Evolutionary conservation across 2,888 invertebrate species (phyloP).

Genomic region (Lasioglossum pauxillum): DNA sequence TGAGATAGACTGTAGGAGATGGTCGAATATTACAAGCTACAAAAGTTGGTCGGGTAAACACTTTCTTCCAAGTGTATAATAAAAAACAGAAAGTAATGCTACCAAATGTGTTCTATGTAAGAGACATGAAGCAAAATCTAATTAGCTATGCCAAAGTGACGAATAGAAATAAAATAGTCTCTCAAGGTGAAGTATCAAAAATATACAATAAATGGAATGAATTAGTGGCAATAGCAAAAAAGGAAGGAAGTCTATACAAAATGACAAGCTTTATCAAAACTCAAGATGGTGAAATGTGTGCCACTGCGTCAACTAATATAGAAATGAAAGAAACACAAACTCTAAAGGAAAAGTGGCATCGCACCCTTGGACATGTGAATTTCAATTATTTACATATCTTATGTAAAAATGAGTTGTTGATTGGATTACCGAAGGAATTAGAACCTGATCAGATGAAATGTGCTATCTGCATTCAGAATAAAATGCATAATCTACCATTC

Average conservation of each 20-base stretch:
- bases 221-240: conserved; percentile 26
- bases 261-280: conserved; percentile 17
- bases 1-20: too few species aligned
- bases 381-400: not conserved
- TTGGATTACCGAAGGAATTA: not conserved
- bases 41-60: not conserved
- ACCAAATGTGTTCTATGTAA: conserved; percentile 35
- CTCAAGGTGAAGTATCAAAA: conserved; percentile 15
- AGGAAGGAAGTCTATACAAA: conserved; percentile 15
- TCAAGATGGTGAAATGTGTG: too few species aligned
- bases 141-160: conserved; percentile 45
- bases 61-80: too few species aligned
- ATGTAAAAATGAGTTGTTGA: too few species aligned
- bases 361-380: not conserved
- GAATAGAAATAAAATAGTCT: conserved; percentile 37
- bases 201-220: conserved; percentile 27
- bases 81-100: not conserved
- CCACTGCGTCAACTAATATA: not conserved
- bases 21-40: conserved; percentile 35
- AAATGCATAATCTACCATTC: too few species aligned
- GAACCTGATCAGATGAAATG: too few species aligned
- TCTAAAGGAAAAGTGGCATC: not conserved
- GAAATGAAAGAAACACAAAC: not conserved
- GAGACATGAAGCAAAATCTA: conserved; percentile 45
- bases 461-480: too few species aligned